Evolutionary conservation across 2,888 invertebrate genomes (phyloP).

Genomic region (Orthosia gothica): DNA sequence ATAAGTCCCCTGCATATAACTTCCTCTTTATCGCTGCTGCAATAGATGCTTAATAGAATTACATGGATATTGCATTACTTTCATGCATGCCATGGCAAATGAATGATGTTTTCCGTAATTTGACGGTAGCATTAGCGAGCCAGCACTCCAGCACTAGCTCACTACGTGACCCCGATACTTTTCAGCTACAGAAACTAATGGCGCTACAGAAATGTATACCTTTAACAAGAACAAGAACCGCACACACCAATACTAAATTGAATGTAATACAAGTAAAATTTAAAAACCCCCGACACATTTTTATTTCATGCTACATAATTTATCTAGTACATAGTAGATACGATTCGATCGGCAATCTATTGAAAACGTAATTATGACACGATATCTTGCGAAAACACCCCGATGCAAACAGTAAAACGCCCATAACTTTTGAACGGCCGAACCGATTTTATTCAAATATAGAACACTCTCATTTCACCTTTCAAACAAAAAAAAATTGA

Average conservation of each 20-base stretch:
- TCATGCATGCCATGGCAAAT: slow-evolving; percentile 10
- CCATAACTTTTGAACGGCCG: too few relatives aligned
- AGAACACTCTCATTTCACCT: too few relatives aligned
- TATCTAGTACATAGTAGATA: too few relatives aligned
- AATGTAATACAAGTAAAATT: not conserved
- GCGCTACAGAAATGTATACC: not conserved
- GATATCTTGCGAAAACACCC: too few relatives aligned
- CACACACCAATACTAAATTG: slow-evolving; percentile 2
- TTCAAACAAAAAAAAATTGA: too few relatives aligned
- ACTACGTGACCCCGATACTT: slow-evolving; percentile 22
- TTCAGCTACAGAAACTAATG: slow-evolving; percentile 23
- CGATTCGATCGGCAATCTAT: too few relatives aligned
- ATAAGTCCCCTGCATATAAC: not conserved
- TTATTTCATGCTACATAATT: too few relatives aligned
- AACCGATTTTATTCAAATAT: too few relatives aligned
- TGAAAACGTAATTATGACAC: too few relatives aligned
- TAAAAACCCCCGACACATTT: too few relatives aligned
- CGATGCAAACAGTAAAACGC: too few relatives aligned
- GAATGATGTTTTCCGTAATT: slow-evolving; percentile 19
- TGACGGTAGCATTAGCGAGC: slow-evolving; percentile 6
- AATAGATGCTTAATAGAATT: slow-evolving; percentile 19
- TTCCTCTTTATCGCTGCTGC: slow-evolving; percentile 6
- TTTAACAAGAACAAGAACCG: not conserved
- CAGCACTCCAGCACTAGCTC: not conserved
- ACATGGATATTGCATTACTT: slow-evolving; percentile 39